A percentile compares a stretch with the other conserved stretches of the same genome.
Evolutionary conservation across 2,797 vertebrate species (phyloP).

Genomic region (Betta splendens): DNA sequence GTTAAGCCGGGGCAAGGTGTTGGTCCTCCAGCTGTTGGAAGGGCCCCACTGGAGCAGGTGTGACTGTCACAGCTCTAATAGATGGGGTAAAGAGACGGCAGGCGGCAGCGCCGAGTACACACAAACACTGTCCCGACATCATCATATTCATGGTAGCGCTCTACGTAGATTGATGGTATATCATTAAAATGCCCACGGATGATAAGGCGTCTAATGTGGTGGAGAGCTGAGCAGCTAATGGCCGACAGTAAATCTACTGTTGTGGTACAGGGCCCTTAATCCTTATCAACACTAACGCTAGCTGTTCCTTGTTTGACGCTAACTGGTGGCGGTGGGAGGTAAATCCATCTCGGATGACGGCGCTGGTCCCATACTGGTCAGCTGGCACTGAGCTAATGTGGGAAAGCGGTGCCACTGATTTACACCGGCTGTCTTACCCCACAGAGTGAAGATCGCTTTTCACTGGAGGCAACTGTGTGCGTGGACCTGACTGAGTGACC

Average conservation of each 20-base stretch:
- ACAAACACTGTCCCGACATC: constrained; percentile 32
- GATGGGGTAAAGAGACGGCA: constrained; percentile 45
- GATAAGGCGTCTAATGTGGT: constrained; percentile 54
- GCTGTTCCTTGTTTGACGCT: constrained; percentile 47
- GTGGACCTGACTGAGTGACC: constrained; percentile 51
- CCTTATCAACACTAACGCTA: constrained; percentile 61
- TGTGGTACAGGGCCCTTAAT: constrained; percentile 50
- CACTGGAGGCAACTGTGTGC: constrained; percentile 64
- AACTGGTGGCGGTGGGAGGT: constrained; percentile 55
- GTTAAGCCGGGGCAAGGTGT: constrained; percentile 65
- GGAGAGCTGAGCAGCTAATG: constrained; percentile 43
- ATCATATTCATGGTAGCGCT: constrained; percentile 48
- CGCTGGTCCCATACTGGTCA: constrained; percentile 60
- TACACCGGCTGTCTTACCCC: constrained; percentile 62
- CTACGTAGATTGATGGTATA: constrained; percentile 55
- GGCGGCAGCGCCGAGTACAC: constrained; percentile 40
- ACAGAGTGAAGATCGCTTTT: constrained; percentile 65
- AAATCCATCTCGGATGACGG: constrained; percentile 67
- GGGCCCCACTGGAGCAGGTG: constrained; percentile 69
- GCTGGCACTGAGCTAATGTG: constrained; percentile 70
- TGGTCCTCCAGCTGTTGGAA: constrained; percentile 60
- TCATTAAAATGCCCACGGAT: constrained; percentile 59
- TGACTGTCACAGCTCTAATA: constrained; percentile 49
- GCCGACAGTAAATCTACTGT: constrained; percentile 50
- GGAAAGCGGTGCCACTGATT: constrained; percentile 64